Evolutionary conservation across 2,888 invertebrate genomes (phyloP), one percentile per base, ranked within the genome.

Genomic region (Patella caerulea): DNA sequence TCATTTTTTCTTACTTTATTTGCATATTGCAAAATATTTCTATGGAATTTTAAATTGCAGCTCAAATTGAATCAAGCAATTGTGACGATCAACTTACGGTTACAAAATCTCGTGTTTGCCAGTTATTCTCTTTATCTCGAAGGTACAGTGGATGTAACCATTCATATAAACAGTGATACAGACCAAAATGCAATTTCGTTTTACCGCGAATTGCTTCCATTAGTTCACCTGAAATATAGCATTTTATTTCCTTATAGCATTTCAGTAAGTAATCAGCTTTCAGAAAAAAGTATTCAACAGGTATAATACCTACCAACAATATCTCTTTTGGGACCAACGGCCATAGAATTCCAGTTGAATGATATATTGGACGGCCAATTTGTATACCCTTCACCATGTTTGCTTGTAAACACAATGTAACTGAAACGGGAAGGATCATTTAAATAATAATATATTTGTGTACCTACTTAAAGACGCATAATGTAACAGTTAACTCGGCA

Each of bases 331-430:
- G 96, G 95, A 0, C 96, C 96, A 74, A 95, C 93, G 82, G 96
- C 96, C 84, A 94, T 92, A 0, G 96, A 92, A 90, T 96, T 96
- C 96, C 96, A 96, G 87, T 95, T 95, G 88, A 95, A 97, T 0
- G 96, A 94, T 74, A 94, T 93, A 83, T 93, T 93, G 0, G 96
- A 96, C 24, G 96, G 96, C 94, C 96, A 96, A 71, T 96, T 88
- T 5, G 96, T 94, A 88, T 93, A 96, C 0, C 96, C 96, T 89
- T 96, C 96, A 89, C 96, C 96, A 91, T 96, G 96, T 91, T 96
- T 96, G 89, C 95, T 95, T 12, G 96, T 96, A 45, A 96, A 89
- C 0, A 96, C 95, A 1, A 96, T 93, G 88, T 96, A 96, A 89
- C 95, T 95, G 81, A 12, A 65, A 74, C 3, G 65, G 24, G 9